A percentile compares a stretch with the other conserved stretches of the same genome.
phyloP scores from a whole-genome alignment of 2,888 invertebrate species.

The Cantharis rufa region DNA sequence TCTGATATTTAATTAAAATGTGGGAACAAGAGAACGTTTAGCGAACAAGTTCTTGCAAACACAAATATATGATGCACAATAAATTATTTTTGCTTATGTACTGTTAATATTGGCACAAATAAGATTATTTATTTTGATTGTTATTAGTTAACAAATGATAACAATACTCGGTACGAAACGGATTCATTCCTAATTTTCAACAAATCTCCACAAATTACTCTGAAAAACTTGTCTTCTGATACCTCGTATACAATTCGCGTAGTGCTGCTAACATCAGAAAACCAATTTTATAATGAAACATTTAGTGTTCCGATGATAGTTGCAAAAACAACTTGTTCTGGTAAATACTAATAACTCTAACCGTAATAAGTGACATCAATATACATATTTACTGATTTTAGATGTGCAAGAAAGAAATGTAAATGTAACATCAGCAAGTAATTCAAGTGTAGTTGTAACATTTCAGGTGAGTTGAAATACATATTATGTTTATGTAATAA shows the following conservation, averaged over 20 bases:
- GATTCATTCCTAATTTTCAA: background rate
- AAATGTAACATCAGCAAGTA: background rate
- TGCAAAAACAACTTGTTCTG: constrained; percentile 10
- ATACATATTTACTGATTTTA: background rate
- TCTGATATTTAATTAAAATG: too few species aligned
- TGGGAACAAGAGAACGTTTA: too few species aligned
- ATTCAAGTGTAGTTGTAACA: background rate
- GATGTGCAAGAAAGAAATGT: constrained; percentile 1
- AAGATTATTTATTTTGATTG: background rate
- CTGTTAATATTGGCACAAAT: too few species aligned
- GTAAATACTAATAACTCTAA: constrained; percentile 1
- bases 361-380: background rate
- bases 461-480: constrained; percentile 2
- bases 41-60: too few species aligned
- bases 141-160: background rate
- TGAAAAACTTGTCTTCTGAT: background rate
- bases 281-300: background rate
- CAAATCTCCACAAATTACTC: background rate
- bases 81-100: too few species aligned
- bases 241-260: constrained; percentile 10
- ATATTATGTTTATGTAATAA: too few species aligned
- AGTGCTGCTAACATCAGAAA: background rate
- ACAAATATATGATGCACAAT: too few species aligned
- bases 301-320: background rate
- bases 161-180: background rate